Percentiles rank a stretch among this genome's conserved stretches.
phyloP scores from a whole-genome alignment of 2,113 vertebrate genomes.

The Grammomys surdaster region DNA sequence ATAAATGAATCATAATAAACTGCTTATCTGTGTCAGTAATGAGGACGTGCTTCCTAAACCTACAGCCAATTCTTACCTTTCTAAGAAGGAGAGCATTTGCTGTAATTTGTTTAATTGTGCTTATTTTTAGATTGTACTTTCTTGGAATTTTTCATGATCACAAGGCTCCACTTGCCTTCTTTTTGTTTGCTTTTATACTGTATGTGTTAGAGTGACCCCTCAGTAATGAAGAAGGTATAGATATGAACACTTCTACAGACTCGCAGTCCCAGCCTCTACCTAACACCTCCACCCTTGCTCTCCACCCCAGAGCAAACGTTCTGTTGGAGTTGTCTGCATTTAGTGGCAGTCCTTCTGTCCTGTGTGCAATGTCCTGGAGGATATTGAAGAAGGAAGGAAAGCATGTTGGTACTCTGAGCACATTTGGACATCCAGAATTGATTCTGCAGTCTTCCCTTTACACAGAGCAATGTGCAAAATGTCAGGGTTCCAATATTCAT shows the following conservation, averaged over 20 bases:
- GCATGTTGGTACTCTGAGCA: conserved; percentile 82
- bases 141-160: conserved; percentile 44
- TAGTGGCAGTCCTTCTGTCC: conserved; percentile 74
- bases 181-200: neutral
- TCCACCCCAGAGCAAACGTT: conserved; percentile 55
- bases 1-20: conserved; percentile 43
- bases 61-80: conserved; percentile 51
- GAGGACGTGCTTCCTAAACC: conserved; percentile 7
- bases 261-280: conserved; percentile 61
- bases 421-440: conserved; percentile 85
- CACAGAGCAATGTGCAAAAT: conserved; percentile 86
- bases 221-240: conserved; percentile 38
- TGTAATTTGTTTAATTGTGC: conserved; percentile 49
- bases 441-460: conserved; percentile 83
- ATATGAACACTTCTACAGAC: conserved; percentile 1
- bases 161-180: neutral
- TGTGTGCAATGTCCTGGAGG: conserved; percentile 73
- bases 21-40: conserved; percentile 32
- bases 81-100: conserved; percentile 10
- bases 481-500: conserved; percentile 86
- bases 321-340: conserved; percentile 66
- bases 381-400: conserved; percentile 75
- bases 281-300: conserved; percentile 12
- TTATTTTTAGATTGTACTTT: conserved; percentile 38
- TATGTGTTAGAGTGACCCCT: neutral